Conservation (phyloP, 1,140 invertebrate species). For the Drosophila nigromelanica region DNA sequence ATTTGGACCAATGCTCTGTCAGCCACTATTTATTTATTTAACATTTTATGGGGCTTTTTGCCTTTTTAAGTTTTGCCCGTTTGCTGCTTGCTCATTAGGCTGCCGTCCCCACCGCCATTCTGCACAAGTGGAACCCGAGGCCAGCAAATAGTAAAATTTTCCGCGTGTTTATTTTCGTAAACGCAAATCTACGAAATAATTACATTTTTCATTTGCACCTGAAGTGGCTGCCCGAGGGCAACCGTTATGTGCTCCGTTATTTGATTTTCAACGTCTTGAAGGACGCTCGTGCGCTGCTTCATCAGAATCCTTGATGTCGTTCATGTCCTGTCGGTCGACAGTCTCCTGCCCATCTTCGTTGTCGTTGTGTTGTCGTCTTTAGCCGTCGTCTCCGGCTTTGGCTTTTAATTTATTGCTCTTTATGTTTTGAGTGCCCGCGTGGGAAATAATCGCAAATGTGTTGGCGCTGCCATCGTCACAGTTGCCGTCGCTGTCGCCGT, state of each 20-base stretch:
- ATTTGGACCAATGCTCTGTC: conserved; percentile 56
- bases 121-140: conserved; percentile 33
- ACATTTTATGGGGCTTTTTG: conserved; percentile 58
- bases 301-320: conserved; percentile 25
- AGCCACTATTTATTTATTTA: conserved; percentile 80
- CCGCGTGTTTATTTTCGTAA: conserved; percentile 73
- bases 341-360: conserved; percentile 17
- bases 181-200: conserved; percentile 79
- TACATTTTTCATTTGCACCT: conserved; percentile 82
- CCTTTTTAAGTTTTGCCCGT: conserved; percentile 64
- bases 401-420: conserved; percentile 81
- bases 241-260: conserved; percentile 23
- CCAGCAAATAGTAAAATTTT: conserved; percentile 61
- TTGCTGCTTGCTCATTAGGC: conserved; percentile 50
- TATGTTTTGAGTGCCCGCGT: conserved; percentile 81
- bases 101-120: conserved; percentile 3
- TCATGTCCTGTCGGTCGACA: conserved; percentile 4
- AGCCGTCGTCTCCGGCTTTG: conserved; percentile 44
- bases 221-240: conserved; percentile 56
- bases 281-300: conserved; percentile 35
- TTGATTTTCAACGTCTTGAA: conserved; percentile 54
- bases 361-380: conserved; percentile 33
- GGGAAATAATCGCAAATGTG: conserved; percentile 83
- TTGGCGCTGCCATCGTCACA: conserved; percentile 33
- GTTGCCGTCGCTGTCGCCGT: conserved; percentile 1